Base-by-base conservation (phyloP, 2,888 invertebrate species). In the Trichacis sp. region DNA sequence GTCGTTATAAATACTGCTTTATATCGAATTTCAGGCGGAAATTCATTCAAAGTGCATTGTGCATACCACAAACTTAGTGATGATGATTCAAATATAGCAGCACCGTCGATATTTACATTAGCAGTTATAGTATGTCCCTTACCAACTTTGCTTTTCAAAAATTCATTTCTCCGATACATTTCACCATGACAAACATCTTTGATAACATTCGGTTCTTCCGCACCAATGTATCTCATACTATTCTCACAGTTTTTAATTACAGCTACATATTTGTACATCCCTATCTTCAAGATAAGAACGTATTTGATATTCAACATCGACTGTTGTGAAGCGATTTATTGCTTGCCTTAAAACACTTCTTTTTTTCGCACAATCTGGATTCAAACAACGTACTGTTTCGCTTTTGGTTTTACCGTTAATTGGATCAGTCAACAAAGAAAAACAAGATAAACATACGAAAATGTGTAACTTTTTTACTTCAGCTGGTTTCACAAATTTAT, bases 101-200 rank as follows among this genome's bases (percentile, higher is more conserved):
- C 58, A 1, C 60, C 67, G 49, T 71, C 68, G 11, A 54, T 62
- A 40, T 68, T 71, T 0, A 60, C n/a, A 40, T 65, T 69, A 4
- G 60, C 43, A 1, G 68, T 69, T 6, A 68, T 46, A 24, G 64
- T 45, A 20, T 33, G 8, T 24, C 8, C 24, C 24, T 24, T 24
- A 24, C 24, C 24, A 11, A 11, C n/a, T 45, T 45, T 45, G 14
- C 18, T 12, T 6, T 17, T 45, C n/a, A 45, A 19, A 45, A 45
- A 45, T 18, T 4, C 19, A 18, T 45, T 45, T 3, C 8, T 17
- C 6, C 11, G 18, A n/a, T 45, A 45, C 8, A n/a, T 11, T 45
- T 45, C 45, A 8, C 45, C 20, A 9, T 45, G n/a, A 2, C 30
- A 42, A 29, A 51, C 55, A 20, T 64, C 61, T 2, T 33, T 50